These are phyloP conservation scores for Junco hyemalis DNA, from an alignment of 2,113 vertebrate genomes.

Conservation along the genomic window DNA sequence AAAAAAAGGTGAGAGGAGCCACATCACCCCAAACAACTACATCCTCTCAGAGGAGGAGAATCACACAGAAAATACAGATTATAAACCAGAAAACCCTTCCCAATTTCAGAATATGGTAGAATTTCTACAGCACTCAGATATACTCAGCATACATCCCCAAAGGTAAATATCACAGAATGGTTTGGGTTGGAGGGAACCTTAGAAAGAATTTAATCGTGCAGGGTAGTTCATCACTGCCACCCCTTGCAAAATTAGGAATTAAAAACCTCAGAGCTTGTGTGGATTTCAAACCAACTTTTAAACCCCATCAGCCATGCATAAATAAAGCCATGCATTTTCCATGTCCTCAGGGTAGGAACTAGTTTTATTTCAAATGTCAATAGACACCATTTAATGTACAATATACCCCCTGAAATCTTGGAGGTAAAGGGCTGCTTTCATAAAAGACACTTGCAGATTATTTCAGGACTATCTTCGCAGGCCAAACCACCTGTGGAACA, in stretches of 20 bases:
- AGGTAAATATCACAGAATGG: not conserved
- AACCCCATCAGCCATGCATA: not conserved
- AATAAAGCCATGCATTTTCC: not conserved
- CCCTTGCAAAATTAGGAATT: not conserved
- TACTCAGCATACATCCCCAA: not conserved
- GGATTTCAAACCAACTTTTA: not conserved
- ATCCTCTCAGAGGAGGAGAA: not conserved
- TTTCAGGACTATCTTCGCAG: not conserved
- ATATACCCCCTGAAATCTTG: not conserved
- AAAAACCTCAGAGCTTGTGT: not conserved
- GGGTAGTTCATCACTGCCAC: not conserved
- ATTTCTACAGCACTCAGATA: not conserved
- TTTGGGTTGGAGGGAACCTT: not conserved
- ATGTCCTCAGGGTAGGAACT: not conserved
- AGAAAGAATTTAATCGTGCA: not conserved
- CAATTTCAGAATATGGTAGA: not conserved
- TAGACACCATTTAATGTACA: not conserved
- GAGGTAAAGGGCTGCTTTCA: not conserved
- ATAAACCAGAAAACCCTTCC: not conserved
- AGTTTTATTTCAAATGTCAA: not conserved
- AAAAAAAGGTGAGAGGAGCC: not conserved
- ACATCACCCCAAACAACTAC: not conserved
- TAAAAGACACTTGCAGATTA: not conserved
- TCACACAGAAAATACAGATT: not conserved
- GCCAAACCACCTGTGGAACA: not conserved